These are phyloP conservation scores for Syrista parreyssii DNA, from an alignment of 2,888 invertebrate genomes.

Conservation along the genomic window DNA sequence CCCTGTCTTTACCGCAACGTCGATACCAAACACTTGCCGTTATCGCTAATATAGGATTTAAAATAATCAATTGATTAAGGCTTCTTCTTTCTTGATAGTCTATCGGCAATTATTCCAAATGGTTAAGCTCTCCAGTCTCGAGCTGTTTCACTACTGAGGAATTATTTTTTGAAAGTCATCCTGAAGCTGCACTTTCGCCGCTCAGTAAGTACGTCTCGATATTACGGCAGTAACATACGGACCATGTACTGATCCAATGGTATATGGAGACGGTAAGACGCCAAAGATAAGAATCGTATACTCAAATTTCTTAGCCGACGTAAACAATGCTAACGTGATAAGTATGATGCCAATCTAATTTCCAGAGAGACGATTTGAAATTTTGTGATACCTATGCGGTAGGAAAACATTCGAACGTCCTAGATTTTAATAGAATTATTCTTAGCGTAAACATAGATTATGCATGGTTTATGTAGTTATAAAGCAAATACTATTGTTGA, in stretches of 20 bases:
- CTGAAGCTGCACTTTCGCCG: conserved; percentile 44
- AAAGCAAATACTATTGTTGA: not conserved
- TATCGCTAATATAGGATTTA: not conserved
- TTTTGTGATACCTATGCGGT: too few species aligned
- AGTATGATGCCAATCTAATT: not conserved
- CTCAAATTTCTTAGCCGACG: not conserved
- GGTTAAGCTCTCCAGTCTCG: not conserved
- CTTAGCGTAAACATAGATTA: not conserved
- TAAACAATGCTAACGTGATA: not conserved
- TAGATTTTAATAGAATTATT: not conserved
- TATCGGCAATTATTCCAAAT: too few species aligned
- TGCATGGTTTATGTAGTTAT: not conserved
- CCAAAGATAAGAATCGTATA: not conserved
- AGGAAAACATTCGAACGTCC: not conserved
- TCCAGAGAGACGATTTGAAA: not conserved
- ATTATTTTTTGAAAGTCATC: conserved; percentile 44
- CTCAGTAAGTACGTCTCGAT: conserved; percentile 1
- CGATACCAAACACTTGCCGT: not conserved
- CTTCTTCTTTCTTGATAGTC: too few species aligned
- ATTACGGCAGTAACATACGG: not conserved
- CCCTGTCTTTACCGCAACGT: not conserved
- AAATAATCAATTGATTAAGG: too few species aligned
- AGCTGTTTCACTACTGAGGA: not conserved
- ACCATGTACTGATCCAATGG: not conserved
- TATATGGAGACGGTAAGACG: not conserved